Evolutionary conservation across 2,113 vertebrate genomes (phyloP).

Genomic region (Hemicordylus capensis): DNA sequence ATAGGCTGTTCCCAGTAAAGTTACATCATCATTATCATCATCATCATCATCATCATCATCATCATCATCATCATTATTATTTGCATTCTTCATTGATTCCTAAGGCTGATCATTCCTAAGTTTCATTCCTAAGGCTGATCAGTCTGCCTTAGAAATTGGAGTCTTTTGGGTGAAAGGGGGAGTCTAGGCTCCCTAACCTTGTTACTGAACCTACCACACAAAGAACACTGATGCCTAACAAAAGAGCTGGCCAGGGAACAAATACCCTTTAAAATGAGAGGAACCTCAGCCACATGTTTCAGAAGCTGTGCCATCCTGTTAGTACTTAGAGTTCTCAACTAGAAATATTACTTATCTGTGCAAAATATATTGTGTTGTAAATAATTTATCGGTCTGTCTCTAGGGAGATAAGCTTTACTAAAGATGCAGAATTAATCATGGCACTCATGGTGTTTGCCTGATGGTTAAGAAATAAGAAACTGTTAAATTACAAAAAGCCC

Average conservation of each 20-base stretch:
- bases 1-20: too few relatives aligned
- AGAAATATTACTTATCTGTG: constrained; percentile 53
- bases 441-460: constrained; percentile 50
- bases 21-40: too few relatives aligned
- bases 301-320: constrained; percentile 42
- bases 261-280: not conserved
- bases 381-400: constrained; percentile 57
- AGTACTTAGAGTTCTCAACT: constrained; percentile 45
- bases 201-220: not conserved
- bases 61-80: too few relatives aligned
- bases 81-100: too few relatives aligned
- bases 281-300: not conserved
- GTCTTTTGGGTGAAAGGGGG: not conserved
- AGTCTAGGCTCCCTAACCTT: not conserved
- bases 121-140: not conserved
- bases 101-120: not conserved
- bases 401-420: constrained; percentile 49
- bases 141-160: not conserved
- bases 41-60: too few relatives aligned
- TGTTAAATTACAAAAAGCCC: constrained; percentile 48
- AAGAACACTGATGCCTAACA: not conserved
- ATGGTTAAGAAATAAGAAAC: constrained; percentile 58
- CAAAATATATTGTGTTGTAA: constrained; percentile 56
- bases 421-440: constrained; percentile 56
- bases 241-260: not conserved